phyloP scores from a whole-genome alignment of 37 sponge, comb jelly and placozoan species.

The Aphrocallistes beatrix region DNA sequence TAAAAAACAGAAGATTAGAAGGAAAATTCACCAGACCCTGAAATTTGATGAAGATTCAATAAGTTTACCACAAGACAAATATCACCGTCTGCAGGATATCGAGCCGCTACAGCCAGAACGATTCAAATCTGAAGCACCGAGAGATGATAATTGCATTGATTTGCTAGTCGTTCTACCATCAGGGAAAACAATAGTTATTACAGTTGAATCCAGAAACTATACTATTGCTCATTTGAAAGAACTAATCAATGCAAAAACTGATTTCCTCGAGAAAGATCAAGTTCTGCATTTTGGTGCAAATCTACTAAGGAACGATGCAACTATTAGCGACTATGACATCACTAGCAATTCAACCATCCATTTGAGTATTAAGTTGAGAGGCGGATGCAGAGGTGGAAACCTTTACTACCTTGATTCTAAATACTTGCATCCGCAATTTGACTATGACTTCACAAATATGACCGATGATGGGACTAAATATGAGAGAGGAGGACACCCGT shows the following conservation, averaged over 20 bases:
- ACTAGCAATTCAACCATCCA: neutral
- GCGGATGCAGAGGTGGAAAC: neutral
- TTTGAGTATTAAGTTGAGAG: neutral
- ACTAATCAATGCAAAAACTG: neutral
- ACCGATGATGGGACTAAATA: slow-evolving; percentile 22
- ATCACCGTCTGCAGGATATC: neutral
- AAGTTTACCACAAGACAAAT: neutral
- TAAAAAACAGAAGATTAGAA: neutral
- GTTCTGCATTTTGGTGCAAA: neutral
- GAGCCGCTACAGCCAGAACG: neutral
- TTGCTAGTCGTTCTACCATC: neutral
- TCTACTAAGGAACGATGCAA: neutral
- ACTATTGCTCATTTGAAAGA: neutral
- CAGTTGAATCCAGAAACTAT: neutral
- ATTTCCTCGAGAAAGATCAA: neutral
- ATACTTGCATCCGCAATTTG: neutral
- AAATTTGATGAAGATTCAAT: neutral
- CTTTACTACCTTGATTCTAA: neutral
- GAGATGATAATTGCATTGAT: too few species aligned
- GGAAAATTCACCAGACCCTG: neutral
- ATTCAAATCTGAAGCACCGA: too few species aligned
- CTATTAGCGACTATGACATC: neutral
- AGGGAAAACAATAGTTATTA: neutral
- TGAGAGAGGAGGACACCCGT: slow-evolving; percentile 29
- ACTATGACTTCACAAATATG: slow-evolving; percentile 29